Evolutionary conservation across 2,888 invertebrate species (phyloP).

Genomic region (Dynastes hyllus): DNA sequence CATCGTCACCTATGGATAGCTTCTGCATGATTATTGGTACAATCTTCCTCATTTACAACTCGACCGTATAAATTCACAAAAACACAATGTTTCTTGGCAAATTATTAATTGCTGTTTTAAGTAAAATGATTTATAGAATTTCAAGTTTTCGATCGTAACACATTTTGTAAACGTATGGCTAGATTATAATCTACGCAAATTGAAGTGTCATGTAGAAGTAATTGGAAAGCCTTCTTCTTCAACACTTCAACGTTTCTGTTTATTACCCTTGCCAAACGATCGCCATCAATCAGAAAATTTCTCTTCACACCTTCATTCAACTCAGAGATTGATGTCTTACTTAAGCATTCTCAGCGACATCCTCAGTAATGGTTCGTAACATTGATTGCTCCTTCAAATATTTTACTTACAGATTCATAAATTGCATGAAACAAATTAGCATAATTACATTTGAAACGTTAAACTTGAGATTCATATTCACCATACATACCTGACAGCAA

Average conservation of each 20-base stretch:
- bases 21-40: too few relatives aligned
- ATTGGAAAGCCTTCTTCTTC: not conserved
- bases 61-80: too few relatives aligned
- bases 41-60: too few relatives aligned
- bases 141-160: too few relatives aligned
- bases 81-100: too few relatives aligned
- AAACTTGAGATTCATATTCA: not conserved
- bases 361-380: not conserved
- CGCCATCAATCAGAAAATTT: slow-evolving; percentile 5
- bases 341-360: not conserved
- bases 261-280: not conserved
- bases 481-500: not conserved
- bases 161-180: not conserved
- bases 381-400: not conserved
- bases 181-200: not conserved
- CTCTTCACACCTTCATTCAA: slow-evolving; percentile 12
- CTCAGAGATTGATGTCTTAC: slow-evolving; percentile 1
- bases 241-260: not conserved
- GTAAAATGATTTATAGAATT: too few relatives aligned
- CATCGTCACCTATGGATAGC: too few relatives aligned
- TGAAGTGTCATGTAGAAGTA: not conserved
- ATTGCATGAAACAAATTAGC: not conserved
- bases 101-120: too few relatives aligned
- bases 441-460: not conserved
- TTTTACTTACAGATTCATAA: not conserved